Conservation (phyloP, 2,888 invertebrate species). For the Drosophila prolongata region DNA sequence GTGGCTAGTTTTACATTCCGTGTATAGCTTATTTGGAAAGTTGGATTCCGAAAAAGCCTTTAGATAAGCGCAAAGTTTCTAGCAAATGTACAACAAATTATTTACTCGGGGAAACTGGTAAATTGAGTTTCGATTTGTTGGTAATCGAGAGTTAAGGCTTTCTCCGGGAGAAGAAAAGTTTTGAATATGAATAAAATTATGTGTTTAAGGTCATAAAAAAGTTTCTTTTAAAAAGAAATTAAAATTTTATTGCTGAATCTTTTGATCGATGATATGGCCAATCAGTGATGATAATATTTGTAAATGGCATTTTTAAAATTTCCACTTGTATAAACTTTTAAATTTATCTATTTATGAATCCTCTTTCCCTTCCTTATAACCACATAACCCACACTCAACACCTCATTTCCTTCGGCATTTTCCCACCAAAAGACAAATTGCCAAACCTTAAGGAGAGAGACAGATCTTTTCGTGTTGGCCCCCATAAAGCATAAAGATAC, state of each 20-base stretch:
- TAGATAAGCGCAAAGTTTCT: conserved; percentile 69
- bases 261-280: conserved; percentile 1
- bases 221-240: background rate
- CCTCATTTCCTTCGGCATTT: conserved; percentile 18
- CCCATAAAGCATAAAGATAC: conserved; percentile 44
- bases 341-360: background rate
- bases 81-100: conserved; percentile 60
- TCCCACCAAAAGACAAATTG: conserved; percentile 38
- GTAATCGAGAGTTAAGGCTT: conserved; percentile 10
- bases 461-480: background rate
- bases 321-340: background rate
- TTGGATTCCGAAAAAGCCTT: conserved; percentile 39
- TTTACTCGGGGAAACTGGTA: conserved; percentile 41
- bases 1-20: background rate
- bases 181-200: background rate
- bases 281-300: background rate
- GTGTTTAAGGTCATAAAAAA: background rate
- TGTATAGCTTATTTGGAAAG: conserved; percentile 52
- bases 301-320: background rate
- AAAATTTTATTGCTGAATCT: background rate
- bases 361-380: background rate
- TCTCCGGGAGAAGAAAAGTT: background rate
- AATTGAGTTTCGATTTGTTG: conserved; percentile 42
- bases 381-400: conserved; percentile 3
- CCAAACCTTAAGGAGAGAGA: conserved; percentile 1